Base-by-base conservation (phyloP, 2,797 vertebrate species). In the Atherinosoma microstoma region DNA sequence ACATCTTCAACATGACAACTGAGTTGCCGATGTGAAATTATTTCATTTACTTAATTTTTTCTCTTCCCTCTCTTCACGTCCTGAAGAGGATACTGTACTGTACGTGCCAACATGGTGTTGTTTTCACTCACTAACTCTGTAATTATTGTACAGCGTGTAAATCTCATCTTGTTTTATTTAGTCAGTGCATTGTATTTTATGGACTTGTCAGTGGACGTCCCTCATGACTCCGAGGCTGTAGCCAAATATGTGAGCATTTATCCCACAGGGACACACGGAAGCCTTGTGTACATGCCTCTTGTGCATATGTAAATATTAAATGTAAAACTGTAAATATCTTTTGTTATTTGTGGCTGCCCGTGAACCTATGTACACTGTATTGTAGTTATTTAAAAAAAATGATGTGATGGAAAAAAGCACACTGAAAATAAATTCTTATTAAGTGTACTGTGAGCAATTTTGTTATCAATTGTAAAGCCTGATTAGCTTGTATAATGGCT, bases 401-500 rank as follows among this genome's bases (percentile, higher is more conserved):
- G 30, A 42, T 61, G 71, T 53, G 76, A 75, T 73, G 72, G 35
- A 62, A 74, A 70, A 72, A 73, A 6, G n/a, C 10, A 77, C 36
- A 24, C 71, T 71, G 73, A 84, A 92, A 94, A 93, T 94, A 94
- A 95, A 95, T 81, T 79, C 75, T 85, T 83, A 92, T 72, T 80
- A 79, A 58, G 57, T 77, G 58, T 78, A 64, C 18, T 73, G 63
- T 82, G 69, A 78, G 42, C 0, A 0, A 34, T 7, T 35, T 15
- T 58, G 40, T 70, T 18, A 16, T 1, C 18, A 24, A 13, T 62
- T 68, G 1, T 29, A 51, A 51, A 51, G n/a, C 3, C 45, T 22
- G 45, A 49, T 49, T 2, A 49, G 45, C 40, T 15, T 4, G 1
- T 42, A 18, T 42, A 40, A 40, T 12, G 12, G 3, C 20, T 20